These are phyloP conservation scores for Lasioglossum morio DNA, from an alignment of 2,888 invertebrate species.

Conservation along the genomic window DNA sequence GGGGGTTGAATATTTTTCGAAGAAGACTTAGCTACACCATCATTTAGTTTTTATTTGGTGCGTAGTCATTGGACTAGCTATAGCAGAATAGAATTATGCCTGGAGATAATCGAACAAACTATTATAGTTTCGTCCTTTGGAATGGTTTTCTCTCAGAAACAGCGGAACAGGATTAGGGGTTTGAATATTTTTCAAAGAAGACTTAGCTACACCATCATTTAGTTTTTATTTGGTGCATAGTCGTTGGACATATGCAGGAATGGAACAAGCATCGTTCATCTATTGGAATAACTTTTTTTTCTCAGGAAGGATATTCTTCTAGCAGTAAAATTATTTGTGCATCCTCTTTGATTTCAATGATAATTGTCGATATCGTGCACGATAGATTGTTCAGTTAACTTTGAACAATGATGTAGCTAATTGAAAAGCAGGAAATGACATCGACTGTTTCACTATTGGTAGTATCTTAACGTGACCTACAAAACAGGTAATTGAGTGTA, in stretches of 20 bases:
- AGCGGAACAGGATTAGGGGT: not conserved
- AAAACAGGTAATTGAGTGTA: slow-evolving; percentile 46
- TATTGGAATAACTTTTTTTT: not conserved
- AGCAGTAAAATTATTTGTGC: not conserved
- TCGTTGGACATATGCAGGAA: not conserved
- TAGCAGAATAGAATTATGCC: too few species aligned
- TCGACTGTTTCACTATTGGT: slow-evolving; percentile 15
- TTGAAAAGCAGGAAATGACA: slow-evolving; percentile 20
- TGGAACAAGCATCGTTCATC: not conserved
- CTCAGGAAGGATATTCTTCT: not conserved
- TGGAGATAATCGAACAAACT: too few species aligned
- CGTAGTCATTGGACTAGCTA: too few species aligned
- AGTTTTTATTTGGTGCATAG: not conserved
- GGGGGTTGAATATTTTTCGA: not conserved
- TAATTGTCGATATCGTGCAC: not conserved
- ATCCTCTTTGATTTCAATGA: not conserved
- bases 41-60: too few species aligned
- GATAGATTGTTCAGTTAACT: not conserved
- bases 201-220: not conserved
- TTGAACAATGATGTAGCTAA: not conserved
- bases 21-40: not conserved
- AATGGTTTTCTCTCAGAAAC: not conserved
- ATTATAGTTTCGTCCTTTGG: not conserved
- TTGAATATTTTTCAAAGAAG: not conserved
- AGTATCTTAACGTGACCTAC: slow-evolving; percentile 45